A percentile compares a stretch with the other conserved stretches of the same genome.
Evolutionary conservation across 92 coral and sea anemone species (phyloP).

Genomic region (Epizoanthus illoricatus): DNA sequence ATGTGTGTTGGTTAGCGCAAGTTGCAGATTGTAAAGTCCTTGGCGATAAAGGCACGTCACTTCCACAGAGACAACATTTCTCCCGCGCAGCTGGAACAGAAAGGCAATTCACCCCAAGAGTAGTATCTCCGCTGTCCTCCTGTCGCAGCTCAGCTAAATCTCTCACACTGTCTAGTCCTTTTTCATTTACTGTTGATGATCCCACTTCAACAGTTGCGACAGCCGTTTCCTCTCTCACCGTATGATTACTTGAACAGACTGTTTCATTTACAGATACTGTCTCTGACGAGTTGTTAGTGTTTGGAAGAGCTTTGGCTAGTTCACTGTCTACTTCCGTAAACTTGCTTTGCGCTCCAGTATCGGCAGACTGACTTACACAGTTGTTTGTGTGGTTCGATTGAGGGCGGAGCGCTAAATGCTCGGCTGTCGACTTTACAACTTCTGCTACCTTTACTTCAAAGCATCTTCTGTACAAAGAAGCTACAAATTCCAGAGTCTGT

Average conservation of each 20-base stretch:
- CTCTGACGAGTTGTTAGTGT: not conserved
- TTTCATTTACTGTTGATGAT: not conserved
- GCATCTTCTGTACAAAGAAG: conserved; percentile 11
- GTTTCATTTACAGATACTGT: not conserved
- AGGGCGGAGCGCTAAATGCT: not conserved
- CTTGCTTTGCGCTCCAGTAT: not conserved
- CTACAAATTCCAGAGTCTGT: conserved; percentile 19
- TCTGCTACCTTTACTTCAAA: conserved; percentile 23
- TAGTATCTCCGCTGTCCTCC: not conserved
- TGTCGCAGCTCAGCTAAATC: not conserved
- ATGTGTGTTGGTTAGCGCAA: conserved; percentile 52
- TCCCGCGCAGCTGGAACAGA: conserved; percentile 27
- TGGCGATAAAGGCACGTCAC: conserved; percentile 38
- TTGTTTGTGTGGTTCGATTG: conserved; percentile 7
- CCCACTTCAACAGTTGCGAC: not conserved
- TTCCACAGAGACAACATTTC: conserved; percentile 43
- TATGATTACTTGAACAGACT: not conserved
- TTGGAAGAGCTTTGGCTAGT: not conserved
- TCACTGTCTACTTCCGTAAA: not conserved
- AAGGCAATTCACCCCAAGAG: not conserved
- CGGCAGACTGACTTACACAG: not conserved
- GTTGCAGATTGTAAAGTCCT: conserved; percentile 40
- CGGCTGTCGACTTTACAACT: conserved; percentile 2
- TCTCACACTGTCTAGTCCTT: not conserved
- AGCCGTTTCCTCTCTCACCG: not conserved